phyloP scores from a whole-genome alignment of 2,113 vertebrate species.

The Galeopterus variegatus region DNA sequence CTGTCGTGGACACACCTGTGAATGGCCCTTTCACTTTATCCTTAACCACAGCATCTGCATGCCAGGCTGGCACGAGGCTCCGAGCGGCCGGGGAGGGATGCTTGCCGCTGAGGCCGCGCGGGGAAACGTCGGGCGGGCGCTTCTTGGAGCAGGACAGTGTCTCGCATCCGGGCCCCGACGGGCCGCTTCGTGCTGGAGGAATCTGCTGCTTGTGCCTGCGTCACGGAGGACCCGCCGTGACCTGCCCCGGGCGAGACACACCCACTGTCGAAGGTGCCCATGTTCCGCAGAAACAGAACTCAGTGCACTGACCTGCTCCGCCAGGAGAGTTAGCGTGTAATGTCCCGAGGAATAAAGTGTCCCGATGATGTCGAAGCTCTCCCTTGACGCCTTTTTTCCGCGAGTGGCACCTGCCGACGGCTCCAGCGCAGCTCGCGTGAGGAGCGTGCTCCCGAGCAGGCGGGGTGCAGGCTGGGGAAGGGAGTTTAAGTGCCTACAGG shows the following conservation, averaged over 20 bases:
- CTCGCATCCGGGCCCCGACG: constrained; percentile 82
- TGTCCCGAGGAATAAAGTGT: constrained; percentile 91
- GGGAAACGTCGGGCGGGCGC: constrained; percentile 87
- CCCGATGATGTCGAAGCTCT: constrained; percentile 87
- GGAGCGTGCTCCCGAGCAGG: constrained; percentile 88
- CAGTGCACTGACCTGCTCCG: constrained; percentile 84
- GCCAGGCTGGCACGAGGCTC: constrained; percentile 87
- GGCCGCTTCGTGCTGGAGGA: constrained; percentile 85
- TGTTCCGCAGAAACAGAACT: constrained; percentile 85
- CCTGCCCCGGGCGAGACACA: constrained; percentile 86
- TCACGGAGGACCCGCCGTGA: constrained; percentile 82
- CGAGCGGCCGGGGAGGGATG: constrained; percentile 86
- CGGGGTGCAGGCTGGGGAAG: constrained; percentile 83
- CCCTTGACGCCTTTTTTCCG: constrained; percentile 94
- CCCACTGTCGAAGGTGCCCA: constrained; percentile 86
- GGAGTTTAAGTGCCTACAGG: constrained; percentile 86
- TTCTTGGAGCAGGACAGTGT: constrained; percentile 84
- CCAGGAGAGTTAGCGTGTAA: constrained; percentile 91
- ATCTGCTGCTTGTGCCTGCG: constrained; percentile 88
- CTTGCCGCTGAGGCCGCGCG: constrained; percentile 86
- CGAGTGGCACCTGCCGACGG: constrained; percentile 89
- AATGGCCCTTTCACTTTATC: constrained; percentile 87
- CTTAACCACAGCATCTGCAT: constrained; percentile 91
- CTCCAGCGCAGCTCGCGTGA: constrained; percentile 72
- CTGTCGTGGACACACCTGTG: constrained; percentile 76